These are phyloP conservation scores for Propithecus deckenii DNA, from an alignment of 2,797 vertebrate genomes.

Conservation along the genomic window DNA sequence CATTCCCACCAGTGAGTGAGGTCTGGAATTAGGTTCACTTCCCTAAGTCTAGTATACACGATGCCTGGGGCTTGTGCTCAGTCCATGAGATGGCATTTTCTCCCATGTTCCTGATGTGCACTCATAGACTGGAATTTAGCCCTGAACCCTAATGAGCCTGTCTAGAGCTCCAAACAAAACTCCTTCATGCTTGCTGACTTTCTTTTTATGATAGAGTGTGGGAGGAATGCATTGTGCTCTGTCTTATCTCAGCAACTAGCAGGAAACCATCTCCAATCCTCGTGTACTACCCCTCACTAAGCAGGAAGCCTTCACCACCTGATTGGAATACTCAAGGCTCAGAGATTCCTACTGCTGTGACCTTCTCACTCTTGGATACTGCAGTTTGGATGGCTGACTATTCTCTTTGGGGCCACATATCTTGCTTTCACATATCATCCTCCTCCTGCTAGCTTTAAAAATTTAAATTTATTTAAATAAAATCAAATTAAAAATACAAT, in stretches of 20 bases:
- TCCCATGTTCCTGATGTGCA: not conserved
- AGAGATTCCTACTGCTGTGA: not conserved
- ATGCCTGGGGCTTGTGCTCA: not conserved
- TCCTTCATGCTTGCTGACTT: not conserved
- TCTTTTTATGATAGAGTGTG: not conserved
- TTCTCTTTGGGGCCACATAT: not conserved
- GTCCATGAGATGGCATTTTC: not conserved
- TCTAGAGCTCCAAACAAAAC: not conserved
- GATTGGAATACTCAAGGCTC: not conserved
- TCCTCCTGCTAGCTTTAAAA: not conserved
- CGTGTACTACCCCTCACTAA: not conserved
- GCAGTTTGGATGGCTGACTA: not conserved
- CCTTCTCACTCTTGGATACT: not conserved
- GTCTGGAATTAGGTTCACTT: not conserved
- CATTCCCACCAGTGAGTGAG: not conserved
- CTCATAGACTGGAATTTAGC: not conserved
- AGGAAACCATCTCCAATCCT: not conserved
- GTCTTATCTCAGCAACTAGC: not conserved
- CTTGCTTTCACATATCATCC: not conserved
- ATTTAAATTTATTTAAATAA: slow-evolving; percentile 35
- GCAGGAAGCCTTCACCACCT: not conserved
- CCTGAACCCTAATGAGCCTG: not conserved
- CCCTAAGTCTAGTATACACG: not conserved
- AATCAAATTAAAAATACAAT: not conserved
- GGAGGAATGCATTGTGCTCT: not conserved